Evolutionary conservation across 1,140 invertebrate species (phyloP).

Genomic region (Hyposmocoma kahamanoa): DNA sequence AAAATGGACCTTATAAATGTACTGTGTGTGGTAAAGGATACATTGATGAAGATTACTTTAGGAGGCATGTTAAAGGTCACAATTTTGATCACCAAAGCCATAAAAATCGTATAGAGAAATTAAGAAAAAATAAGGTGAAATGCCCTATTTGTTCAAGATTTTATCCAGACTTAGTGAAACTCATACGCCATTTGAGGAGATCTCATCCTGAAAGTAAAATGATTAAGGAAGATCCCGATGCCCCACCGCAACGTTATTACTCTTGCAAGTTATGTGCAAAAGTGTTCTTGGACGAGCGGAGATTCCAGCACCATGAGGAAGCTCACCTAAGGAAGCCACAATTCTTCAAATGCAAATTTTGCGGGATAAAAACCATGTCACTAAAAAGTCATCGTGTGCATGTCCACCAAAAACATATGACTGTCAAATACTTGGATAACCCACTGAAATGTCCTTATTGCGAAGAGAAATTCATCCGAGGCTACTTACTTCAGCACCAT

Average conservation of each 20-base stretch:
- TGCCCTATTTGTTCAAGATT: slow-evolving; percentile 61
- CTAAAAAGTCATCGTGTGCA: slow-evolving; percentile 56
- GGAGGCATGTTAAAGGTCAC: slow-evolving; percentile 57
- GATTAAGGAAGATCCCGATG: slow-evolving; percentile 67
- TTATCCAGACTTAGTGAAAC: slow-evolving; percentile 53
- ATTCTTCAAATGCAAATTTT: slow-evolving; percentile 68
- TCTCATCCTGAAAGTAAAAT: slow-evolving; percentile 69
- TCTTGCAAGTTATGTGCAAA: slow-evolving; percentile 65
- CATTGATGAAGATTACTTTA: slow-evolving; percentile 49
- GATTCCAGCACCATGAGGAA: slow-evolving; percentile 54
- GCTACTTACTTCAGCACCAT: slow-evolving; percentile 62
- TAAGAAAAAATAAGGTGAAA: slow-evolving; percentile 58
- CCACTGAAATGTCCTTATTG: slow-evolving; percentile 60
- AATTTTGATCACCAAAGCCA: slow-evolving; percentile 60
- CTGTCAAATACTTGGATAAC: slow-evolving; percentile 51
- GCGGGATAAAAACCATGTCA: slow-evolving; percentile 61
- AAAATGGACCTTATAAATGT: slow-evolving; percentile 58
- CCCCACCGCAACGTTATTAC: slow-evolving; percentile 41
- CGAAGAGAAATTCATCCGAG: slow-evolving; percentile 48
- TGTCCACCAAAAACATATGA: slow-evolving; percentile 53
- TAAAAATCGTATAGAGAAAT: slow-evolving; percentile 50
- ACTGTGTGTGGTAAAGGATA: slow-evolving; percentile 58
- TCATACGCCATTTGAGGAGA: slow-evolving; percentile 56
- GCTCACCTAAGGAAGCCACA: slow-evolving; percentile 56
- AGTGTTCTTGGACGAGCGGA: slow-evolving; percentile 51